Evolutionary conservation across 2,113 vertebrate species (phyloP), one percentile per base, ranked within the genome.

Genomic region (Choloepus hoffmanni): DNA sequence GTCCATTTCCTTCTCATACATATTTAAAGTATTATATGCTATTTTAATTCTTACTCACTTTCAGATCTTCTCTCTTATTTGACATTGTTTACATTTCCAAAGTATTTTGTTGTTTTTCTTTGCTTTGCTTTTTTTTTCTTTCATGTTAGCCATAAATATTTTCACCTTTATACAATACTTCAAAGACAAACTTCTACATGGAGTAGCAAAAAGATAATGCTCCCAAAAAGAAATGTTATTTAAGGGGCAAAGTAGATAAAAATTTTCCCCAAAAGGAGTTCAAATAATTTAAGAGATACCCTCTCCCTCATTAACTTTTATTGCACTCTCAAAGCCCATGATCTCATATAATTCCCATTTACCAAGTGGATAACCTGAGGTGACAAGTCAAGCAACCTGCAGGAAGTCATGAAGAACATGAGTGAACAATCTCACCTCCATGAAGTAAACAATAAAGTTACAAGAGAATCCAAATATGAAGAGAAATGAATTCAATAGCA

Each of bases 401-500:
- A 24, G 45, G 7, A 94, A 77, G 40, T 90, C 65, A 67, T 40
- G 30, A 83, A 85, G 81, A 94, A 50, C 15, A 87, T 0, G 84
- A 93, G 1, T 60, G 55, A 53, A 4, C 85, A 89, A 87, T 81
- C 79, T 86, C 68, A 88, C 55, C n/a, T 68, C 58, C 4, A 24
- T 62, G 15, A n/a, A 94, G 63, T 65, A 93, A 65, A 77, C 94
- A 36, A 70, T 85, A 81, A 85, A 36, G 50, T 95, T 93, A 67
- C 26, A 72, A 68, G 23, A 45, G 50, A 90, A 78, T 85, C 13
- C 43, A 94, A 97, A 88, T 85, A 23, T 63, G 62, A 92, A 93
- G 65, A 45, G 77, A 96, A 95, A 90, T 72, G 0, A 85, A 92
- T 95, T 97, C 81, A 96, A 89, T 95, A 81, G 19, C 28, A 19